Base-by-base conservation (phyloP, 2,113 vertebrate species). In the Pedetes capensis region DNA sequence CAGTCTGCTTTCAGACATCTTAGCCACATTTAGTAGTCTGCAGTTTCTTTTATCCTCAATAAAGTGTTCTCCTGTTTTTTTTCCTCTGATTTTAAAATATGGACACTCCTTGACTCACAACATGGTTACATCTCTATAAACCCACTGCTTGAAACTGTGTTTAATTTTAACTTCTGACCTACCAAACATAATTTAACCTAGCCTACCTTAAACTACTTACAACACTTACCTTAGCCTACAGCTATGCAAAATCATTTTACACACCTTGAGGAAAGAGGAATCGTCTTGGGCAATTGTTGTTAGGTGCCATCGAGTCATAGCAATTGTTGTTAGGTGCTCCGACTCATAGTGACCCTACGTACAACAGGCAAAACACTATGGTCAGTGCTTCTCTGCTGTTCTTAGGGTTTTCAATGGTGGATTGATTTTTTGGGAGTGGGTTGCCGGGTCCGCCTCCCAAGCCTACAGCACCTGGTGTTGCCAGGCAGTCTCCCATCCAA, bases 21-120 rank as follows among this genome's bases (percentile, higher is more conserved):
- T 96, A 69, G 27, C 66, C 76, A 80, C 22, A 47, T 69, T 85
- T 81, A 49, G 18, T 49, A 55, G 66, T 23, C 32, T 87, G 34
- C 8, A 64, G 18, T 59, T 95, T 91, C 20, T 66, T 94, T 86
- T 49, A 66, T 59, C 51, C 20, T 87, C 14, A 64, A 17, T 71
- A 71, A 87, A 93, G 7, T 85, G 47, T 94, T 18, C n/a, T 93
- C 49, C n/a, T 53, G 5, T 39, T 64, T 75, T 74, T 55, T 14
- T n/a, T n/a, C n/a, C n/a, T n/a, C 61, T 68, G 34, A 55, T 87
- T 87, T 95, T 92, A 92, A 88, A 85, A 68, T 59, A 68, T 22
- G 75, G 49, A 66, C 66, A 32, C 42, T 68, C 61, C 20, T 32
- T 83, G 57, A 91, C 18, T n/a, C 23, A 76, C 5, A 55, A 5